Conservation (phyloP, 2,888 invertebrate species). For the Ariolimax columbianus region DNA sequence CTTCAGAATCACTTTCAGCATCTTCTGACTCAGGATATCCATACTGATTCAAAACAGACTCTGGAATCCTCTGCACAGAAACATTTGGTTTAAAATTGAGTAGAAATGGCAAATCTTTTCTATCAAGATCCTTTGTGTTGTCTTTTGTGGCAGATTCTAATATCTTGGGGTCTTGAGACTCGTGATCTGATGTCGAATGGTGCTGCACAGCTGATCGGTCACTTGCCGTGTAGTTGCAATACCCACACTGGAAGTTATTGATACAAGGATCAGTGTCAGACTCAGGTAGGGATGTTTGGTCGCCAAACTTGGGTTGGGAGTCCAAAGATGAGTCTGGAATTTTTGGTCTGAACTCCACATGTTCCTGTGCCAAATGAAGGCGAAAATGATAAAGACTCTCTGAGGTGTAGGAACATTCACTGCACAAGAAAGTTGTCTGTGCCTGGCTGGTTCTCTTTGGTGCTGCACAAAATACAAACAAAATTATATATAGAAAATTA, state of each 20-base stretch:
- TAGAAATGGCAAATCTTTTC: conserved; percentile 34
- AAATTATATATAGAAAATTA: too few species aligned
- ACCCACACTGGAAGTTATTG: conserved; percentile 62
- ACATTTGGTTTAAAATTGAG: conserved; percentile 48
- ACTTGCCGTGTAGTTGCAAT: conserved; percentile 57
- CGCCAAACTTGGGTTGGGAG: conserved; percentile 62
- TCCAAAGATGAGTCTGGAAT: conserved; percentile 55
- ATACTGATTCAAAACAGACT: conserved; percentile 44
- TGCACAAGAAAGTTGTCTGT: conserved; percentile 57
- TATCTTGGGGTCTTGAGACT: conserved; percentile 43
- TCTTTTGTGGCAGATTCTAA: conserved; percentile 20
- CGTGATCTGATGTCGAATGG: conserved; percentile 43
- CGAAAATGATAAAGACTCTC: conserved; percentile 64
- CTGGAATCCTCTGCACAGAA: conserved; percentile 40
- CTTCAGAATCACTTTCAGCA: background rate
- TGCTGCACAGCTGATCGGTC: conserved; percentile 42
- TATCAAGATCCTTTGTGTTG: background rate
- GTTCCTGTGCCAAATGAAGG: conserved; percentile 60
- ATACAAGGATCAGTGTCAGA: conserved; percentile 58
- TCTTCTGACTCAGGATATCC: conserved; percentile 14
- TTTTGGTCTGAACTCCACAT: conserved; percentile 59
- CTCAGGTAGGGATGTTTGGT: conserved; percentile 57
- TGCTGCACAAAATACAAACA: conserved; percentile 2
- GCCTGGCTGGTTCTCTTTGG: background rate
- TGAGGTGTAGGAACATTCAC: conserved; percentile 56